These are phyloP conservation scores for Rhynchopsitta pachyrhyncha DNA, from an alignment of 2,113 vertebrate genomes.

Conservation along the genomic window DNA sequence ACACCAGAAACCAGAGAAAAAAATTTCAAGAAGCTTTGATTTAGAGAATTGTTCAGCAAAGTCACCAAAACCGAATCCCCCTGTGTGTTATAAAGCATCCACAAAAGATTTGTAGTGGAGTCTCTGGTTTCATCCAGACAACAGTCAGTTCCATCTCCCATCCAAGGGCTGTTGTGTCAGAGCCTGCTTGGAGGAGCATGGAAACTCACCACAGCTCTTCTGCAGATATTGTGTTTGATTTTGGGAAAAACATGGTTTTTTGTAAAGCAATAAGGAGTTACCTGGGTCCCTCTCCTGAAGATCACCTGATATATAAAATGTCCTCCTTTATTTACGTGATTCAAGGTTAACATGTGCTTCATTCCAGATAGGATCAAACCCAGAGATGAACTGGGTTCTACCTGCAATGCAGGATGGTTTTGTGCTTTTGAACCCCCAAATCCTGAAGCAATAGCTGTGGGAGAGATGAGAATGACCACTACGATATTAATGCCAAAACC, in stretches of 20 bases:
- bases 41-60: not conserved
- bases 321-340: not conserved
- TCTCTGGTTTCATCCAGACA: slow-evolving; percentile 31
- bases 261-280: not conserved
- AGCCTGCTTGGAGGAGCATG: not conserved
- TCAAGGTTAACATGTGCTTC: not conserved
- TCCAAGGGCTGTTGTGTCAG: not conserved
- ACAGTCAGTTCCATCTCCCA: not conserved
- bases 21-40: not conserved
- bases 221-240: not conserved
- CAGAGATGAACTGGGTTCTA: not conserved
- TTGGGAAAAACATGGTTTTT: not conserved
- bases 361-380: not conserved
- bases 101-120: slow-evolving; percentile 17
- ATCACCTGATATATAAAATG: not conserved
- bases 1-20: not conserved
- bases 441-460: not conserved
- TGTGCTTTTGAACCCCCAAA: not conserved
- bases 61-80: not conserved
- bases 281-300: not conserved
- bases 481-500: not conserved
- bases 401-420: not conserved
- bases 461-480: not conserved
- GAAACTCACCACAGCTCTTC: not conserved
- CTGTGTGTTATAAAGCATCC: not conserved